These are phyloP conservation scores for Drosophila parthenogenetica DNA, from an alignment of 2,888 invertebrate genomes.

Conservation along the genomic window DNA sequence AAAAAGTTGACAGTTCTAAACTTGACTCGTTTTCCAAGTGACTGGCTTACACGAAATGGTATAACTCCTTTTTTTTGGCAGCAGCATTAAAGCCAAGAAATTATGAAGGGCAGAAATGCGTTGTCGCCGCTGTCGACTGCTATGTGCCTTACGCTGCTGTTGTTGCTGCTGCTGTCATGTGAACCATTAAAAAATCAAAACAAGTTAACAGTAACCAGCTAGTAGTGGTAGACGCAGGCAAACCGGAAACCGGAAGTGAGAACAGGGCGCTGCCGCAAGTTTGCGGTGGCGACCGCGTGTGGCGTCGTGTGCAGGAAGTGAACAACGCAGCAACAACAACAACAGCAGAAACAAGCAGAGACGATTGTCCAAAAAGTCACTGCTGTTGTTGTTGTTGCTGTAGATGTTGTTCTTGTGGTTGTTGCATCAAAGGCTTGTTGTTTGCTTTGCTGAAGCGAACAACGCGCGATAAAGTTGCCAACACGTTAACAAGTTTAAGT, in stretches of 20 bases:
- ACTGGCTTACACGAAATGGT: conserved; percentile 12
- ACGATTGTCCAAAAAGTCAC: conserved; percentile 29
- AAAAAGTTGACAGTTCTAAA: too few relatives aligned
- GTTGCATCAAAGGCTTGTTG: conserved; percentile 55
- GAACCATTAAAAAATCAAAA: conserved; percentile 81
- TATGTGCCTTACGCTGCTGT: conserved; percentile 18
- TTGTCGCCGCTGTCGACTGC: conserved; percentile 35
- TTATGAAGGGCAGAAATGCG: conserved; percentile 57
- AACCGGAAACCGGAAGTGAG: conserved; percentile 78
- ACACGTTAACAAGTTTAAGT: conserved; percentile 54
- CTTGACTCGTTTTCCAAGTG: not conserved
- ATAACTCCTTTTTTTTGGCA: conserved; percentile 7
- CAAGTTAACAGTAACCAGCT: conserved; percentile 75
- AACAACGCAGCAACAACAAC: conserved; percentile 28
- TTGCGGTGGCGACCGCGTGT: conserved; percentile 66
- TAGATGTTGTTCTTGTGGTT: conserved; percentile 36
- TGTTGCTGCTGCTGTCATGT: conserved; percentile 58
- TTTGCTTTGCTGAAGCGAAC: conserved; percentile 49
- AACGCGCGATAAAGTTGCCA: conserved; percentile 67
- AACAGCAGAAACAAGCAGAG: conserved; percentile 4
- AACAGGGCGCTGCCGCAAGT: conserved; percentile 77
- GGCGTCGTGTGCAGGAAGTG: conserved; percentile 67
- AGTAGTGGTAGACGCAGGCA: conserved; percentile 46
- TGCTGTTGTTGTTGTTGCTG: conserved; percentile 32
- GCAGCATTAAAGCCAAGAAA: conserved; percentile 51